Evolutionary conservation across 92 coral and sea anemone genomes (phyloP), one percentile per base, ranked within the genome.

Genomic region (Bergia puertoricense): DNA sequence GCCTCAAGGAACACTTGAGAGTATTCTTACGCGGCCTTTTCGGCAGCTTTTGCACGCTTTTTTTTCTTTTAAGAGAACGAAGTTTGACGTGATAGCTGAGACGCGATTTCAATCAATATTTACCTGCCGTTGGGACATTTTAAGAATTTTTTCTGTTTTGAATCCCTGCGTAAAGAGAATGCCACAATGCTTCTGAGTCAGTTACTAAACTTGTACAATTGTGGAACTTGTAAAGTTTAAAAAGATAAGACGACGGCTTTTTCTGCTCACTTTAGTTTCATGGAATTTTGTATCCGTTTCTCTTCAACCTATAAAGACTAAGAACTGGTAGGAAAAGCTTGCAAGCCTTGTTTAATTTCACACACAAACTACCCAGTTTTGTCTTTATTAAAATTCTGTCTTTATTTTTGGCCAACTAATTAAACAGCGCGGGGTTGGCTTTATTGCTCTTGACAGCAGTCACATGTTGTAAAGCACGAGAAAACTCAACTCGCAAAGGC

Each of bases 1-100:
- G 87, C 87, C 87, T 73, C 37, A 0, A 84, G 87, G 79, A 84
- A 84, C 87, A 84, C 87, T 84, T 84, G 87, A 84, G 23, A 72
- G 45, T 48, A 84, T 69, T 84, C 87, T 11, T 84, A 15, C 41
- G 68, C 48, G 79, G 77, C 87, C 36, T 30, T 84, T 69, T 84
- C 22, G 22, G 46, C 59, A 36, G 75, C 42, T 8, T 71, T 48
- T 84, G 66, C 78, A 84, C 66, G 87, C 68, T 68, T 45, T 15
- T 51, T 50, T 51, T 50, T 69, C 39, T 48, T 38, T 48, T 43
- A 43, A 84, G 77, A 71, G 87, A 16, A 80, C 59, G 10, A 18
- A 54, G 45, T 39, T 80, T 84, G 76, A 84, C 87, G 78, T 71
- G 57, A 45, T 48, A 48, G 23, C 75, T 45, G 44, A 71, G 78